These are phyloP conservation scores for Galerucella calmariensis DNA, from an alignment of 2,888 invertebrate species.

Conservation along the genomic window DNA sequence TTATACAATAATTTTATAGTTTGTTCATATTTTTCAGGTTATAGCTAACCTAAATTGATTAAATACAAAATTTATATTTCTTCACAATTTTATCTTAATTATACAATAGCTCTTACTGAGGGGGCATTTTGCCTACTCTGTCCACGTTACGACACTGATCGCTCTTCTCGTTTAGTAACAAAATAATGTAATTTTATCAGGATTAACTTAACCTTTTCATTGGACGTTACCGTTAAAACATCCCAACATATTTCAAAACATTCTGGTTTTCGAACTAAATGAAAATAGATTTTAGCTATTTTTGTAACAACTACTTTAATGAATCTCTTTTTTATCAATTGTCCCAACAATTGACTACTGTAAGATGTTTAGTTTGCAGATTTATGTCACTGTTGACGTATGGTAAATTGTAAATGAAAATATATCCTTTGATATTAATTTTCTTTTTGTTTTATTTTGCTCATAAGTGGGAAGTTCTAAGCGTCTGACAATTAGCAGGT, in stretches of 20 bases:
- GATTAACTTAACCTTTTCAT: conserved; percentile 4
- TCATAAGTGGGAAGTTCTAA: background rate
- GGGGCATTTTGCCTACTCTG: too few relatives aligned
- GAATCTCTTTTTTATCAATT: conserved; percentile 24
- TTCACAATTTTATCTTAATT: too few relatives aligned
- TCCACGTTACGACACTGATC: too few relatives aligned
- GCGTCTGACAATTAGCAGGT: conserved; percentile 13
- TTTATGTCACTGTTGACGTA: conserved; percentile 12
- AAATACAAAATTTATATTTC: too few relatives aligned
- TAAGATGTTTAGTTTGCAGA: conserved; percentile 14
- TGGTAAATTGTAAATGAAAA: background rate
- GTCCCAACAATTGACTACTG: background rate
- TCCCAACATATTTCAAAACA: conserved; percentile 20
- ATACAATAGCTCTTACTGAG: too few relatives aligned
- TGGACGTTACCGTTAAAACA: background rate
- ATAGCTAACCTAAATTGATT: too few relatives aligned
- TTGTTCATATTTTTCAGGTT: too few relatives aligned
- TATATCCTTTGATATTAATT: conserved; percentile 9
- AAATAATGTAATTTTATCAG: background rate
- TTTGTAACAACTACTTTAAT: conserved; percentile 23
- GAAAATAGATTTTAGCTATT: conserved; percentile 32
- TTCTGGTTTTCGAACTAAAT: conserved; percentile 27
- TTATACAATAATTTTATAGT: too few relatives aligned
- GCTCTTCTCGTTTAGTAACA: too few relatives aligned
- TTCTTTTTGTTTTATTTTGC: conserved; percentile 18